Base-by-base conservation (phyloP, 2,797 vertebrate species). In the Dromococcyx pavoninus region DNA sequence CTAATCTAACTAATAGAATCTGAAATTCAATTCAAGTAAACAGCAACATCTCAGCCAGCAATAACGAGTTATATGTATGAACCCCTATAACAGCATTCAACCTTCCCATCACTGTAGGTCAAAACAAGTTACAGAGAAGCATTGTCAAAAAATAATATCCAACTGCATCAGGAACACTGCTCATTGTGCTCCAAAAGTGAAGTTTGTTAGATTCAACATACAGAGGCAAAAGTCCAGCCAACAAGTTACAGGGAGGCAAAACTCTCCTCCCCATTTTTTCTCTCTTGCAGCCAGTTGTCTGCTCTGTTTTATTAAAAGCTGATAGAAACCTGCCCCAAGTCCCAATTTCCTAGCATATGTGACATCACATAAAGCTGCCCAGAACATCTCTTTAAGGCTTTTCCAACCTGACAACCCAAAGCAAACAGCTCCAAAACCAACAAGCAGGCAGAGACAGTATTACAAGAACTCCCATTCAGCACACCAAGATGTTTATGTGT, bases 401-500 rank as follows among this genome's bases (percentile, higher is more conserved):
- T 91, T 43, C 58, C 88, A 50, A 16, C 7, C 54, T 77, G 2
- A 5, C 11, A n/a, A 2, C 17, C 27, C 46, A 4, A 17, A 90
- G 64, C 62, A 54, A 80, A 23, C 4, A 1, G 53, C 81, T 64
- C 53, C 22, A 50, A 30, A 79, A 60, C 16, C 80, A 51, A 2
- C 15, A 33, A 6, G 7, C 17, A 28, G 43, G 28, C 89, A 70
- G 57, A 28, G 30, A 11, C 1, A 53, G 58, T 0, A 18, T 14
- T 16, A 30, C 50, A 41, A 1, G 9, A 41, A 62, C 50, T 82
- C 56, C 43, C 11, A 2, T 5, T 43, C 17, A 85, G 70, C 83
- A 23, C 35, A 1, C 0, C 3, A 17, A 60, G n/a, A 39, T 13
- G 41, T 50, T 39, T 1, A 1, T 2, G 1, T 6, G 16, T 0